Base-by-base conservation (phyloP, 1,140 invertebrate genomes). In the Globodera ellingtonae region DNA sequence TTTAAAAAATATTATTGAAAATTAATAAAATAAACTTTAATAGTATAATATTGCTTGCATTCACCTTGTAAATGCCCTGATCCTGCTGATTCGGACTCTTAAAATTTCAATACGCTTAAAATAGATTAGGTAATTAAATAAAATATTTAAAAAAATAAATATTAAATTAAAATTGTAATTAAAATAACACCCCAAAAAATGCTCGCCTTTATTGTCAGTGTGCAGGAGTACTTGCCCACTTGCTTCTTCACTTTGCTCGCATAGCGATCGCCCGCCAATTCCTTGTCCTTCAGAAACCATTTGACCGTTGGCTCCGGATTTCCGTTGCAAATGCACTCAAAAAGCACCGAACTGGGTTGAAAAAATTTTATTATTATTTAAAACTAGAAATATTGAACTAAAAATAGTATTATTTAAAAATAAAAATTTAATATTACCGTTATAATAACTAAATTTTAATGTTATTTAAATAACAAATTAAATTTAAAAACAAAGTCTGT, bases 221-320 rank as follows among this genome's bases (percentile, higher is more conserved):
- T 85, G 71, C 82, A 84, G 24, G 66, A 59, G 47, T 85, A 85
- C 72, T 85, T 85, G 56, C 84, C 84, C 47, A 85, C 84, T 48
- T 82, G 80, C 62, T 85, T 85, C 67, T 85, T 85, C 66, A 82
- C 71, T 66, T 86, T 86, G 15, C 75, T 69, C 8, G 79, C 69
- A 72, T 75, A 84, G 24, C 85, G 79, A 67, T 85, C 84, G 47
- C 83, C 83, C 48, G 72, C 9, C n/a, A 85, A 74, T 70, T 85
- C 83, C 62, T 86, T 82, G 73, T 86, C 85, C 56, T 85, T 85
- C 44, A 84, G 72, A 52, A 81, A 82, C 84, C 84, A 85, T 52
- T 84, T 76, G 59, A 85, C 77, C 46, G 85, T 82, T 13, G 85
- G 85, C 75, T 85, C 81, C 9, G 84, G 84, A 21, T 84, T 84